Conservation (phyloP, 2,888 invertebrate genomes). For the Biston betularia region DNA sequence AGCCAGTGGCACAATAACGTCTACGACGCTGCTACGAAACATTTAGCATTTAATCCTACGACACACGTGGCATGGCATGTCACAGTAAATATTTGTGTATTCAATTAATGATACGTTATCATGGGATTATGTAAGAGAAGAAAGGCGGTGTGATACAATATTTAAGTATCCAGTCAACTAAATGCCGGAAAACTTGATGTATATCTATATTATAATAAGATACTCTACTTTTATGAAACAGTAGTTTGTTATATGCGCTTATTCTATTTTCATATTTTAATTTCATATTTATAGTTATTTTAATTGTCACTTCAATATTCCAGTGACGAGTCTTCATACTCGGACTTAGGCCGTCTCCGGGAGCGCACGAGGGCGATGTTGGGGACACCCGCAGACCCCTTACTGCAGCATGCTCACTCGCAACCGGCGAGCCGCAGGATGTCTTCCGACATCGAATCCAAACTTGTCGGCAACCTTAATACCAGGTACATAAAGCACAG, state of each 20-base stretch:
- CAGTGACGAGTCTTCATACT: slow-evolving; percentile 81
- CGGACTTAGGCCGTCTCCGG: slow-evolving; percentile 73
- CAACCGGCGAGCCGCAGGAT: slow-evolving; percentile 77
- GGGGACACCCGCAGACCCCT: slow-evolving; percentile 65
- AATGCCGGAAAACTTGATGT: slow-evolving; percentile 10
- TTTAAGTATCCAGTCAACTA: background rate
- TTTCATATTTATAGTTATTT: too few species aligned
- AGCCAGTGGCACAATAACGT: too few species aligned
- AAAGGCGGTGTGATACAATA: background rate
- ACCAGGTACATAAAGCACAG: slow-evolving; percentile 64
- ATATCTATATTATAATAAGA: too few species aligned
- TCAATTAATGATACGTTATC: slow-evolving; percentile 6
- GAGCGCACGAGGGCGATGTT: slow-evolving; percentile 77
- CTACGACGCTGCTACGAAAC: slow-evolving; percentile 4
- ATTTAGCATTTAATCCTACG: background rate
- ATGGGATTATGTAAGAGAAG: background rate
- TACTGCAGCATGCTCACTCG: slow-evolving; percentile 64
- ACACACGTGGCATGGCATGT: background rate
- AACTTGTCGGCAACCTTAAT: slow-evolving; percentile 78
- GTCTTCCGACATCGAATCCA: slow-evolving; percentile 74
- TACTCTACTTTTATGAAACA: too few species aligned
- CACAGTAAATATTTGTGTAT: slow-evolving; percentile 3
- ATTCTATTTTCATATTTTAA: too few species aligned
- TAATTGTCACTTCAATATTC: background rate
- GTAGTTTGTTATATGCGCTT: too few species aligned